These are phyloP conservation scores for Heliconius hortense DNA, from an alignment of 2,888 invertebrate species.

Conservation along the genomic window DNA sequence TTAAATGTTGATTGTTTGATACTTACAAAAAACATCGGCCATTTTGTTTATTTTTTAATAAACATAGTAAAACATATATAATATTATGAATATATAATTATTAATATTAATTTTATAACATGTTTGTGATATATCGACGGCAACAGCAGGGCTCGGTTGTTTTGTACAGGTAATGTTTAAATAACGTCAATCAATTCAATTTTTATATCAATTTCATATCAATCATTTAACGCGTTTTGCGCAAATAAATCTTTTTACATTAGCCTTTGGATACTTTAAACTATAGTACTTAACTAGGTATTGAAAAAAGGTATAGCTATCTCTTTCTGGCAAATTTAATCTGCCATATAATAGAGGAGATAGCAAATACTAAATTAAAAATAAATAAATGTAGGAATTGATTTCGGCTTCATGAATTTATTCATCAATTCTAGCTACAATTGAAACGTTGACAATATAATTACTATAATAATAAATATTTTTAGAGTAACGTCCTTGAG, in stretches of 20 bases:
- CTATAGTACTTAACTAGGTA: conserved; percentile 44
- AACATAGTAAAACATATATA: not conserved
- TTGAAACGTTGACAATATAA: conserved; percentile 60
- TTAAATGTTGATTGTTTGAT: not conserved
- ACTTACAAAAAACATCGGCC: not conserved
- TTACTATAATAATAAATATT: conserved; percentile 28
- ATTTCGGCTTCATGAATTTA: conserved; percentile 29
- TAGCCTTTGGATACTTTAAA: conserved; percentile 49
- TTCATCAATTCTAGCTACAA: conserved; percentile 38
- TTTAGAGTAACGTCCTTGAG: conserved; percentile 39
- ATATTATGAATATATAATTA: conserved; percentile 1
- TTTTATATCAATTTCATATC: conserved; percentile 79
- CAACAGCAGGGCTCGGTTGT: conserved; percentile 46
- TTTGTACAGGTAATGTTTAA: conserved; percentile 63
- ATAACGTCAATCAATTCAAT: conserved; percentile 75
- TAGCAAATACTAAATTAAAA: not conserved
- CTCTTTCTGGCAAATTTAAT: conserved; percentile 12
- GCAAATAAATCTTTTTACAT: conserved; percentile 53
- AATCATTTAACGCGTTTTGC: conserved; percentile 59
- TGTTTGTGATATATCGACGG: conserved; percentile 9
- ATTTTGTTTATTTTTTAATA: conserved; percentile 7
- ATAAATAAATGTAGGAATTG: conserved; percentile 23
- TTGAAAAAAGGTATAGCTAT: conserved; percentile 17
- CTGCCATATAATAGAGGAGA: not conserved
- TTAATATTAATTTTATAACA: conserved; percentile 13